phyloP scores from a whole-genome alignment of 30 jellyfish, hydroid and myxozoan genomes.

The Mastigias papua region DNA sequence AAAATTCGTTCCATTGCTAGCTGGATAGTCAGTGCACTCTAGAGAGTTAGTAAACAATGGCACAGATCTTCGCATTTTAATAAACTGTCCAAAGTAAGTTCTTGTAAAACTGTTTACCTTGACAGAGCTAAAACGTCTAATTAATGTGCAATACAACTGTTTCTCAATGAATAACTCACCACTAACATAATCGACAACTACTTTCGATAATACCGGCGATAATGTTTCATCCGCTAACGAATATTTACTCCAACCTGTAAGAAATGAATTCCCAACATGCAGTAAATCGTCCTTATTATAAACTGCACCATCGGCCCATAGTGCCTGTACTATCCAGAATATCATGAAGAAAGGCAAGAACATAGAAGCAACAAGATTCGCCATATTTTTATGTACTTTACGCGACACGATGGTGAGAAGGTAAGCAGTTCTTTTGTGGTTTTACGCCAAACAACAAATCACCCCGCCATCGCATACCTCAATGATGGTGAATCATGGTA shows the following conservation, averaged over 20 bases:
- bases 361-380: background rate
- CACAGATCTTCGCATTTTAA: conserved; percentile 49
- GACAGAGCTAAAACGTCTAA: background rate
- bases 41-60: conserved; percentile 23
- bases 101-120: conserved; percentile 28
- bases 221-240: conserved; percentile 15
- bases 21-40: conserved; percentile 30
- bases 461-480: conserved; percentile 44
- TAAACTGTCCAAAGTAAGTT: conserved; percentile 8
- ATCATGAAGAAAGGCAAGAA: background rate
- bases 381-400: conserved; percentile 28
- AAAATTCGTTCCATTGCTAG: background rate
- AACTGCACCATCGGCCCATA: conserved; percentile 13
- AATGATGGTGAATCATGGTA: conserved; percentile 53
- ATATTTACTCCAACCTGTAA: conserved; percentile 56
- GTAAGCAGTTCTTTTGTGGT: conserved; percentile 54
- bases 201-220: conserved; percentile 58
- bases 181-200: conserved; percentile 22
- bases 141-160: conserved; percentile 36
- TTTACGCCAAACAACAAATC: conserved; percentile 59
- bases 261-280: conserved; percentile 28
- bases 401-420: conserved; percentile 30
- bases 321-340: background rate
- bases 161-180: conserved; percentile 36
- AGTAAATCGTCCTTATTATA: conserved; percentile 4